These are phyloP conservation scores for Agriopis leucophaearia DNA, from an alignment of 2,888 invertebrate species.

Conservation along the genomic window DNA sequence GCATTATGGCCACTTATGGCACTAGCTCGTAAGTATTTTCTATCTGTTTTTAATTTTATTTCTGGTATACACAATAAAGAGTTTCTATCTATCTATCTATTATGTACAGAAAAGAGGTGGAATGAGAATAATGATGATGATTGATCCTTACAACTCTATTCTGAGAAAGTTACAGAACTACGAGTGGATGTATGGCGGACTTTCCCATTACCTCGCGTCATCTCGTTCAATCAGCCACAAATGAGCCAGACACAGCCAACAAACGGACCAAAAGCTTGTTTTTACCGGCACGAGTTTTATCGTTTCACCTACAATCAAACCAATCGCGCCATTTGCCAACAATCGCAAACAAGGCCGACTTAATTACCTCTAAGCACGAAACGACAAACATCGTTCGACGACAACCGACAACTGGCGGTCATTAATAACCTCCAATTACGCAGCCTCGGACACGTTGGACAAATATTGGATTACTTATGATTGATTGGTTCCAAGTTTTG, in stretches of 20 bases:
- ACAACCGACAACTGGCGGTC: slow-evolving; percentile 52
- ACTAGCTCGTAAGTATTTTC: no score
- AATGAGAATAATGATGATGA: no score
- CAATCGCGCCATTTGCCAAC: slow-evolving; percentile 25
- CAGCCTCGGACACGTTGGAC: slow-evolving; percentile 57
- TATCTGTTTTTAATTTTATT: no score
- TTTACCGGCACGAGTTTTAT: slow-evolving; percentile 16
- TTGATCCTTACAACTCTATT: not conserved
- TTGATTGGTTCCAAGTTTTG: slow-evolving; percentile 70
- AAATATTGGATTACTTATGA: slow-evolving; percentile 73
- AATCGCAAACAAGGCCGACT: slow-evolving; percentile 37
- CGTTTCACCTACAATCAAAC: slow-evolving; percentile 32
- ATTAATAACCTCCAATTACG: slow-evolving; percentile 69
- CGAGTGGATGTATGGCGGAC: not conserved
- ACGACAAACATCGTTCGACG: slow-evolving; percentile 53
- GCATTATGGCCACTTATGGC: no score
- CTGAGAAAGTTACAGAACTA: no score
- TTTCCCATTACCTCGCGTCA: not conserved
- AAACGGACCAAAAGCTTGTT: slow-evolving; percentile 15
- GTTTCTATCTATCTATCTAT: no score
- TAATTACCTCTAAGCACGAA: slow-evolving; percentile 45
- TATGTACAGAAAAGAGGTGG: no score
- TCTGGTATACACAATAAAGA: no score
- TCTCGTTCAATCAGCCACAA: slow-evolving; percentile 13
- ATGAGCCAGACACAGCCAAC: not conserved